Evolutionary conservation across 2,113 vertebrate species (phyloP).

Genomic region (Rhinoderma darwinii): DNA sequence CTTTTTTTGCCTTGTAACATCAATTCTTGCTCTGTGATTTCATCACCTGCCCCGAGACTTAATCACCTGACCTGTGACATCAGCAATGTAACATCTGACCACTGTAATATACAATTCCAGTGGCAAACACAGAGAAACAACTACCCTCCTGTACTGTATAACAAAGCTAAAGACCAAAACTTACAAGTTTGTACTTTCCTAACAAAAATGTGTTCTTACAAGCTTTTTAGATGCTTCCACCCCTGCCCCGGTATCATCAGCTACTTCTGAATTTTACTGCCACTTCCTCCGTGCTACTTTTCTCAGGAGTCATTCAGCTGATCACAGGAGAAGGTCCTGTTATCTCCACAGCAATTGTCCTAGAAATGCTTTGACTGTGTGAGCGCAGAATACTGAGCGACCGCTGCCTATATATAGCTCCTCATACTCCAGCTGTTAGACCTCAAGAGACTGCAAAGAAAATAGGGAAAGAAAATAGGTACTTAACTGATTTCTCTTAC

Average conservation of each 20-base stretch:
- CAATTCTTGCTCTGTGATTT: neutral
- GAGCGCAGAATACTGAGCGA: conserved; percentile 38
- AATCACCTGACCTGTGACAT: too few relatives aligned
- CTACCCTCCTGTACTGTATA: too few relatives aligned
- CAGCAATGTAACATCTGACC: too few relatives aligned
- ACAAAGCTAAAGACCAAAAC: too few relatives aligned
- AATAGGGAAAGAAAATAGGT: neutral
- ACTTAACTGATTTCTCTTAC: neutral
- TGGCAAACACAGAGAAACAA: too few relatives aligned
- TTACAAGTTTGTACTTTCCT: too few relatives aligned
- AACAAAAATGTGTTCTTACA: too few relatives aligned
- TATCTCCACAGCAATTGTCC: conserved; percentile 31
- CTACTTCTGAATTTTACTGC: neutral
- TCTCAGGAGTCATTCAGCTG: neutral
- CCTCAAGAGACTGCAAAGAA: conserved; percentile 4
- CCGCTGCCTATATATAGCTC: conserved; percentile 35
- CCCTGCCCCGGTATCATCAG: neutral
- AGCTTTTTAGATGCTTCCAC: neutral
- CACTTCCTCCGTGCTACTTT: neutral
- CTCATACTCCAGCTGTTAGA: conserved; percentile 38
- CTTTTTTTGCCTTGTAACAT: neutral
- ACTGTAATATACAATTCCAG: too few relatives aligned
- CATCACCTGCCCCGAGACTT: too few relatives aligned
- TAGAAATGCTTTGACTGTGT: conserved; percentile 39
- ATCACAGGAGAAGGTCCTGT: conserved; percentile 24